Base-by-base conservation (phyloP, 2,113 vertebrate species). In the Aspiorhynchus laticeps region DNA sequence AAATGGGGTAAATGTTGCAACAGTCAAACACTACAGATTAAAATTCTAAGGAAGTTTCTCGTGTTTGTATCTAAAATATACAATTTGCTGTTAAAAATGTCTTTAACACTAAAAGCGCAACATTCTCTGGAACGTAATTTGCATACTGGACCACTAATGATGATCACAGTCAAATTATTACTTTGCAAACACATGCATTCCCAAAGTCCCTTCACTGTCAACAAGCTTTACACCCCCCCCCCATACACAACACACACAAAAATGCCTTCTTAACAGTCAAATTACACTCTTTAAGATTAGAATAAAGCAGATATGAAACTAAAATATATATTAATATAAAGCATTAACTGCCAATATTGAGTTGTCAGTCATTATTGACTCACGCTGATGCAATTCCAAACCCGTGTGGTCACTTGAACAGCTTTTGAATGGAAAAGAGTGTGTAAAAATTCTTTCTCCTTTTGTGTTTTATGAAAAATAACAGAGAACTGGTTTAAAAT, bases 251-350 rank as follows among this genome's bases (percentile, higher is more conserved):
- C 53, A 61, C 53, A 36, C 7, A 33, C 8, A 33, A 61, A 59
- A 5, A 53, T 80, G 46, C 21, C 24, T 38, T 77, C 67, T 86
- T n/a, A 56, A 41, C 28, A 82, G 79, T 46, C 51, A 61, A 63
- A 82, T 61, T 51, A 74, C 69, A 75, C 28, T 48, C 26, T 33
- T 81, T 75, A 26, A 33, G 17, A 79, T 79, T 77, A 4, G 0
- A 77, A 31, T 10, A 31, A 51, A 51, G 19, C 5, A 51, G 15
- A 33, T 15, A 9, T 31, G 14, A 31, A 77, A n/a, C 56, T 21
- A 5, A 51, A 79, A 24, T 24, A 36, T 56, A 26, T 75, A 75
- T 43, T 75, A 43, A 7, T 26, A 46, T 28, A 15, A 46, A 75
- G 24, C 41, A 43, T 75, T 15, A 43, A 71, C 31, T 71, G 31